Evolutionary conservation across 2,888 invertebrate species (phyloP).

Genomic region (Parnassius orleans): DNA sequence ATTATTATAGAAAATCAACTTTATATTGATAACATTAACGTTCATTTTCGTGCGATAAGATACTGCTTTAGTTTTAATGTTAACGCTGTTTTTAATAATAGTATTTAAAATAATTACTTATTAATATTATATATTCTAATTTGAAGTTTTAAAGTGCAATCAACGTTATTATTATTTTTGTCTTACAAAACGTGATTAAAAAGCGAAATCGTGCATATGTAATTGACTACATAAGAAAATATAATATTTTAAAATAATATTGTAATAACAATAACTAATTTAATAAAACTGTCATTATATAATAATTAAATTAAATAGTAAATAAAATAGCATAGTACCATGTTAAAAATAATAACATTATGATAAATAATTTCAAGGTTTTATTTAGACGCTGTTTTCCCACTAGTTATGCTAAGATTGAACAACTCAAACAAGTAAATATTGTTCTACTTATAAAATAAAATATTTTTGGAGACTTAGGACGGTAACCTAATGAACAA

Average conservation of each 20-base stretch:
- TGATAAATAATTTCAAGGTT: slow-evolving; percentile 15
- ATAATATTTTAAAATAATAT: slow-evolving; percentile 1
- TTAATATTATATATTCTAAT: not conserved
- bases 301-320: slow-evolving; percentile 10
- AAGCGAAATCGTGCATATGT: slow-evolving; percentile 19
- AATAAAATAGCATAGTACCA: slow-evolving; percentile 15
- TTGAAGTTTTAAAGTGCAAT: not conserved
- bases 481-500: too few species aligned
- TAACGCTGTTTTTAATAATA: too few species aligned
- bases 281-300: slow-evolving; percentile 7
- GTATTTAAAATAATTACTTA: not conserved
- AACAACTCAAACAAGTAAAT: too few species aligned
- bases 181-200: slow-evolving; percentile 12
- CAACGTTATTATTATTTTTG: not conserved
- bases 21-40: slow-evolving; percentile 1
- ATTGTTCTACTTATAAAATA: too few species aligned
- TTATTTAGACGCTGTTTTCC: slow-evolving; percentile 19
- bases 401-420: not conserved
- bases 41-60: slow-evolving; percentile 13
- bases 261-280: slow-evolving; percentile 2
- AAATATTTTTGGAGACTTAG: too few species aligned
- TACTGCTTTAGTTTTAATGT: not conserved
- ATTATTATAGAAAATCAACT: slow-evolving; percentile 15
- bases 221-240: slow-evolving; percentile 16
- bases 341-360: slow-evolving; percentile 15